Conservation (phyloP, 2,797 vertebrate genomes). For the Moxostoma hubbsi region DNA sequence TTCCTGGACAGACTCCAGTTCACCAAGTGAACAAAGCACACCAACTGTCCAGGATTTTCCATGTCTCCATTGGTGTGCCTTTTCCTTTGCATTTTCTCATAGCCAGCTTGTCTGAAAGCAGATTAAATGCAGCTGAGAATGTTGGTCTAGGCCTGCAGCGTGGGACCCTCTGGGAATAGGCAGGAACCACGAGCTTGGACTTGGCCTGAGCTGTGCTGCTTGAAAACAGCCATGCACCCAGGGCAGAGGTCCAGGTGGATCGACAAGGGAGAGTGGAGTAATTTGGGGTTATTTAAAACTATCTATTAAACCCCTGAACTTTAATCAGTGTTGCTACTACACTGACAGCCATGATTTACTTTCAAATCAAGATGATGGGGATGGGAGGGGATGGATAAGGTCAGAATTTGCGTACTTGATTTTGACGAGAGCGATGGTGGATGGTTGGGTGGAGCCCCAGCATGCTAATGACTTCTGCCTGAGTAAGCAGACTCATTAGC, state of each 20-base stretch:
- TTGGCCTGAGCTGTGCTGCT: slow-evolving; percentile 85
- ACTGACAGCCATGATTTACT: slow-evolving; percentile 92
- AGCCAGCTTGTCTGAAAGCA: slow-evolving; percentile 99
- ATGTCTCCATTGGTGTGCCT: slow-evolving; percentile 80
- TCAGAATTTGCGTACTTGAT: slow-evolving; percentile 76
- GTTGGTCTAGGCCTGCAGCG: slow-evolving; percentile 89
- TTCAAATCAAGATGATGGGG: slow-evolving; percentile 76
- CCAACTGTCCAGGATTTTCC: slow-evolving; percentile 89
- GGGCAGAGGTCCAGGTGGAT: slow-evolving; percentile 96
- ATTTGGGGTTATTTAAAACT: slow-evolving; percentile 93
- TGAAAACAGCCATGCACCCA: slow-evolving; percentile 91
- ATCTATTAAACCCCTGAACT: slow-evolving; percentile 99
- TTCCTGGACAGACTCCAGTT: slow-evolving; percentile 90
- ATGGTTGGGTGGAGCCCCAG: slow-evolving; percentile 50
- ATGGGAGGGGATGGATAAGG: slow-evolving; percentile 78
- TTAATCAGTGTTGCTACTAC: slow-evolving; percentile 96
- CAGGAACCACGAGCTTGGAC: slow-evolving; percentile 96
- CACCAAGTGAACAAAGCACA: slow-evolving; percentile 89
- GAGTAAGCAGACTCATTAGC: slow-evolving; percentile 52
- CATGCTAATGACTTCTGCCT: slow-evolving; percentile 61
- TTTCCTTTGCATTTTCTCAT: slow-evolving; percentile 89
- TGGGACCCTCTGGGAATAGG: slow-evolving; percentile 92
- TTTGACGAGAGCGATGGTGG: slow-evolving; percentile 61
- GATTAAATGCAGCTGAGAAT: slow-evolving; percentile 99
- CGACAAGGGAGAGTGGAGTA: slow-evolving; percentile 85